A percentile compares a stretch with the other conserved stretches of the same genome.
Evolutionary conservation across 1,140 invertebrate species (phyloP).

Genomic region (Orius laevigatus): DNA sequence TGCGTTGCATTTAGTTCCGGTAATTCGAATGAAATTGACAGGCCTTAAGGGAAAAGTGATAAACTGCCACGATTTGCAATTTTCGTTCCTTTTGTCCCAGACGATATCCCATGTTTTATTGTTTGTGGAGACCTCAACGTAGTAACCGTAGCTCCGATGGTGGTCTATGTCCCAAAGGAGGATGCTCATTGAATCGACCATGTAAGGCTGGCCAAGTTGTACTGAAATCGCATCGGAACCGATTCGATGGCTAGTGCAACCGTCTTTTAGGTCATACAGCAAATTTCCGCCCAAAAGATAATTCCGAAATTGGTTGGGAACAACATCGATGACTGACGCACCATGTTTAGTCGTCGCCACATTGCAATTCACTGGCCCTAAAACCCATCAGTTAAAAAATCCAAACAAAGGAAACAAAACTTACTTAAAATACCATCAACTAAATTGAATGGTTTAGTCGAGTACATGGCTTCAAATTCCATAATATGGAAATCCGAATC

Average conservation of each 20-base stretch:
- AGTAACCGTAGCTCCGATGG: conserved; percentile 90
- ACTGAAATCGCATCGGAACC: conserved; percentile 88
- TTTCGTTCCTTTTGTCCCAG: conserved; percentile 55
- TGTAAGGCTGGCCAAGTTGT: conserved; percentile 90
- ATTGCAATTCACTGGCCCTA: conserved; percentile 66
- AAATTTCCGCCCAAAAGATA: conserved; percentile 91
- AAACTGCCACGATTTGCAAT: conserved; percentile 81
- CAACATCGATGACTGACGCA: conserved; percentile 86
- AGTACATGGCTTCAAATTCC: conserved; percentile 77
- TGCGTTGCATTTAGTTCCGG: conserved; percentile 89
- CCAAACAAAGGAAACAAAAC: conserved; percentile 2
- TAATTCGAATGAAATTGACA: conserved; percentile 85
- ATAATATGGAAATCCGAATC: conserved; percentile 93
- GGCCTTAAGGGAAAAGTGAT: conserved; percentile 65
- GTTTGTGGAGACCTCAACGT: conserved; percentile 90
- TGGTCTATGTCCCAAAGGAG: conserved; percentile 97
- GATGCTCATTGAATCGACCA: conserved; percentile 76
- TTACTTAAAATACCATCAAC: conserved; percentile 45
- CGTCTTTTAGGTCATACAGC: conserved; percentile 95
- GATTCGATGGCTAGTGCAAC: conserved; percentile 97
- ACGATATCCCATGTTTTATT: conserved; percentile 77
- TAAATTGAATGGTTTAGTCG: conserved; percentile 53
- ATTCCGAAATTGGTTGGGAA: conserved; percentile 75
- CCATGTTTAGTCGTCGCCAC: conserved; percentile 76
- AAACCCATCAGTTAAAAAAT: conserved; percentile 25